These are phyloP conservation scores for Choristoneura rosaceana DNA, from an alignment of 2,888 invertebrate species.

Conservation along the genomic window DNA sequence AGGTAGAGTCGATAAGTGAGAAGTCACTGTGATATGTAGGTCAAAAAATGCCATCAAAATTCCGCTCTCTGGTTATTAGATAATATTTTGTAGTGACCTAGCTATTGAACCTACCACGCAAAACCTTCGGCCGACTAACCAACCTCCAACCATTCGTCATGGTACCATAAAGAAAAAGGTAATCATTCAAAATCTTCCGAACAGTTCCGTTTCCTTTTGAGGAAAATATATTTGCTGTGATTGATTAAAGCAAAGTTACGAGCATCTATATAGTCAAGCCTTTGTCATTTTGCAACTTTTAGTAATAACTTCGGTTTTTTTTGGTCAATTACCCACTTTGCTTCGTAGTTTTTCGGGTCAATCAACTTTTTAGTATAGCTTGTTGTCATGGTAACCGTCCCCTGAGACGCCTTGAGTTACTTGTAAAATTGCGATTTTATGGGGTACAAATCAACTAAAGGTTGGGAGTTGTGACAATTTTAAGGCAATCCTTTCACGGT, in stretches of 20 bases:
- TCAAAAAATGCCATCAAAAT: too few relatives aligned
- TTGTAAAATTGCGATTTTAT: too few relatives aligned
- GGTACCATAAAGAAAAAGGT: slow-evolving; percentile 2
- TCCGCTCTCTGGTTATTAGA: too few relatives aligned
- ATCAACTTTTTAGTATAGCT: too few relatives aligned
- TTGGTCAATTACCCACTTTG: neutral
- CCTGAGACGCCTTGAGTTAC: too few relatives aligned
- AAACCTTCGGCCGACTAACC: neutral
- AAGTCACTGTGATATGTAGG: too few relatives aligned
- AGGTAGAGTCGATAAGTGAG: too few relatives aligned
- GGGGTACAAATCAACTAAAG: too few relatives aligned
- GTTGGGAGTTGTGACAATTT: too few relatives aligned
- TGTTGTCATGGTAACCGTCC: too few relatives aligned
- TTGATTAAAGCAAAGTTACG: slow-evolving; percentile 1
- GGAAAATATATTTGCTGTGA: slow-evolving; percentile 11
- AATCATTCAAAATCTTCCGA: slow-evolving; percentile 10
- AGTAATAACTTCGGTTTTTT: slow-evolving; percentile 16
- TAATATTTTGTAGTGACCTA: neutral
- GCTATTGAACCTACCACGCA: slow-evolving; percentile 5
- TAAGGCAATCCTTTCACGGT: too few relatives aligned
- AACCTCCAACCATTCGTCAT: neutral
- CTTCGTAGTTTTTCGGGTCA: neutral
- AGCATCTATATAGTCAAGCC: slow-evolving; percentile 11
- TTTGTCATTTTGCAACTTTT: slow-evolving; percentile 26
- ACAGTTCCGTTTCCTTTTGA: slow-evolving; percentile 15